Base-by-base conservation (phyloP, 2,113 vertebrate species). In the Microtus oregoni region DNA sequence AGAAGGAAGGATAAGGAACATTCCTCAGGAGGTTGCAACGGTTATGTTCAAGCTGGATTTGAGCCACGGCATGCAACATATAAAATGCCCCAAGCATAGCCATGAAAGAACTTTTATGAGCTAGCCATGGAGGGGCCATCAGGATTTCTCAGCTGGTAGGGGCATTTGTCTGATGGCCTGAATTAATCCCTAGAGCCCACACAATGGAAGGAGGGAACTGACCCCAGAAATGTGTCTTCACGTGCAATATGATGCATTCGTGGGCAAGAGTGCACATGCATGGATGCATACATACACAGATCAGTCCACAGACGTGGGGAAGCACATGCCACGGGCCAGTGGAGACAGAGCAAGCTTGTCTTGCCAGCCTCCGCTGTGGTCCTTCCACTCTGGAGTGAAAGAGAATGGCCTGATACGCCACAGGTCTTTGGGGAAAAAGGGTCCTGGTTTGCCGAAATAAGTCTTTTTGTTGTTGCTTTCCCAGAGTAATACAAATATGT, bases 21-120 rank as follows among this genome's bases (percentile, higher is more conserved):
- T n/a, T 41, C 47, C 73, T 92, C 77, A 52, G 38, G 30, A 35
- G 1, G 58, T 77, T 22, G 47, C 17, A n/a, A 7, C 3, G 35
- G 47, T n/a, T 65, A 65, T 8, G 5, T 8, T 22, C 83, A 63
- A n/a, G 81, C 38, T 63, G 55, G n/a, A 83, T 63, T 63, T 35
- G 50, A 76, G 30, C 78, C 35, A 65, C 6, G 24, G 44, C 19
- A 26, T 0, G 3, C 3, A 70, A n/a, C n/a, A 50, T 61, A 47
- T 5, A 50, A 63, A 38, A 17, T 52, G 32, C 13, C 8, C 30
- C 52, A 47, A 58, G 32, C 5, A 68, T 11, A 7, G 70, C 50
- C 55, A 52, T 17, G 35, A 72, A 91, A 93, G 61, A 3, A 17
- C 94, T 95, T 94, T 73, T 90, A 50, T 92, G 96, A 96, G 28